Evolutionary conservation across 1,140 invertebrate species (phyloP).

Genomic region (Diabrotica virgifera): DNA sequence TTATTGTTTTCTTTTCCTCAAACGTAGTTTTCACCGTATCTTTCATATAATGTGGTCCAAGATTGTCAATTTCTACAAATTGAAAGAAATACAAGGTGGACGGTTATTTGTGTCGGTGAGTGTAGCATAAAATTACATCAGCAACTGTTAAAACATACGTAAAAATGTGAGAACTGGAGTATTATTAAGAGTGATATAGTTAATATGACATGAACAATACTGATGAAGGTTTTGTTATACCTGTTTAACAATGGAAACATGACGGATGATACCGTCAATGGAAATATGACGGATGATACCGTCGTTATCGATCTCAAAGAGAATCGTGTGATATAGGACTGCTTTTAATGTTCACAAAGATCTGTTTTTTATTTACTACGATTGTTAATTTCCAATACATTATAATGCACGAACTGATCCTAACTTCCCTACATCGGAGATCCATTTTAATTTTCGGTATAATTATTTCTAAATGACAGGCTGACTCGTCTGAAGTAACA

Average conservation of each 20-base stretch:
- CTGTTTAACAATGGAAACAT: constrained; percentile 17
- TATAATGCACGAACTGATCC: constrained; percentile 37
- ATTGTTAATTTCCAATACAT: constrained; percentile 37
- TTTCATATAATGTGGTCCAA: no score
- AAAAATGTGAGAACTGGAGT: constrained; percentile 37
- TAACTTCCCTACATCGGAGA: not conserved
- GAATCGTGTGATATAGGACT: constrained; percentile 48
- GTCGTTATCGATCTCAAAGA: constrained; percentile 42
- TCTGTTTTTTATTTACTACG: constrained; percentile 46
- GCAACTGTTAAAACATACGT: constrained; percentile 8
- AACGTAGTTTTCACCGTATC: no score
- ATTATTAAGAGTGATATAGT: constrained; percentile 45
- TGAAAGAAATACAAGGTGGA: no score
- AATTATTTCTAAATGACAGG: no score
- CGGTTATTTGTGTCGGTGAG: not conserved
- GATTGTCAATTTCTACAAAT: no score
- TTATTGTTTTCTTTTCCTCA: no score
- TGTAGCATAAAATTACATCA: not conserved
- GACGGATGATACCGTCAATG: constrained; percentile 8
- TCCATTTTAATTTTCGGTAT: no score
- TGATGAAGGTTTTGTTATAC: constrained; percentile 37
- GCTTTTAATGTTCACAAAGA: constrained; percentile 49
- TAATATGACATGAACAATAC: constrained; percentile 35
- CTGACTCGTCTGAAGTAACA: not conserved
- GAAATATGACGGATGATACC: constrained; percentile 14